Evolutionary conservation across 2,888 invertebrate genomes (phyloP).

Genomic region (Drosophila maculinotata): DNA sequence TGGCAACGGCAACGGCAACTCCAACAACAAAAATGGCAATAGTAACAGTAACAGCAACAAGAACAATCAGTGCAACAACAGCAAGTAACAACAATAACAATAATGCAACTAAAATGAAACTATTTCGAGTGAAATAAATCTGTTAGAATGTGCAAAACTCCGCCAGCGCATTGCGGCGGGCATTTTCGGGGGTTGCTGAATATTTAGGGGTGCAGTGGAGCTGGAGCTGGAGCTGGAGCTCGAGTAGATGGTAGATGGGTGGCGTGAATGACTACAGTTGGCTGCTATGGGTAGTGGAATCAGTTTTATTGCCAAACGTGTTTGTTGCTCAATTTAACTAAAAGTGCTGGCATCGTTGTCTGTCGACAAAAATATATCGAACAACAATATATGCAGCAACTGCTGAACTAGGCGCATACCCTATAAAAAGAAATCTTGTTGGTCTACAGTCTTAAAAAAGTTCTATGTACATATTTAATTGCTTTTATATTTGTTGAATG

Average conservation of each 20-base stretch:
- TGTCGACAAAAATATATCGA: conserved; percentile 46
- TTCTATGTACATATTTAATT: neutral
- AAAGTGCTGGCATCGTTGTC: conserved; percentile 71
- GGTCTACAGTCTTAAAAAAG: neutral
- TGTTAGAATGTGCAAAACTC: conserved; percentile 78
- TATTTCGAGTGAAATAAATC: conserved; percentile 81
- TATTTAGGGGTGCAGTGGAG: too few relatives aligned
- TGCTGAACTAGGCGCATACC: neutral
- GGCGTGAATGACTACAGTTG: too few relatives aligned
- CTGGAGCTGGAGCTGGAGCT: too few relatives aligned
- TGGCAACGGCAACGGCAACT: conserved; percentile 39
- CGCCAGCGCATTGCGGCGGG: conserved; percentile 73
- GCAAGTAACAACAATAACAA: conserved; percentile 73
- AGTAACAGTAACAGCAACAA: conserved; percentile 35
- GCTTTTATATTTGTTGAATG: too few relatives aligned
- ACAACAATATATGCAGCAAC: neutral
- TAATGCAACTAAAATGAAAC: conserved; percentile 80
- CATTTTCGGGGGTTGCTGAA: conserved; percentile 45
- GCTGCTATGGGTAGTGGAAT: conserved; percentile 52
- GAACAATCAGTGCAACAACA: conserved; percentile 43
- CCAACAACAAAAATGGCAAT: conserved; percentile 33
- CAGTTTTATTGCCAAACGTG: conserved; percentile 81
- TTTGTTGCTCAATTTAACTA: conserved; percentile 82
- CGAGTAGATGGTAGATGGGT: neutral
- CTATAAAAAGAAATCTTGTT: neutral